These are phyloP conservation scores for Rhagonycha fulva DNA, from an alignment of 2,888 invertebrate species.

Conservation along the genomic window DNA sequence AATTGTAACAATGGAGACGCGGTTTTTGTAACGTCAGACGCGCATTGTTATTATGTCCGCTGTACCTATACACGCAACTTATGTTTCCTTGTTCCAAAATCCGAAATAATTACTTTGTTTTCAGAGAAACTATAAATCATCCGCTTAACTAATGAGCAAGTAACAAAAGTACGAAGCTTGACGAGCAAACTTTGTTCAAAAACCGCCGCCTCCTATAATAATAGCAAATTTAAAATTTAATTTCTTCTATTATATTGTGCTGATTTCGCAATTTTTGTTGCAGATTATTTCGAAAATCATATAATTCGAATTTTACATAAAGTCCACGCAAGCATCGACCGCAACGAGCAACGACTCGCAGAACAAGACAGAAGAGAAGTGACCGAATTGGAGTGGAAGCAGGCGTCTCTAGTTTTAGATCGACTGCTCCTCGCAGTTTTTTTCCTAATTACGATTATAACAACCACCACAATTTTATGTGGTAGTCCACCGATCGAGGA, in stretches of 20 bases:
- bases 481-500: conserved; percentile 57
- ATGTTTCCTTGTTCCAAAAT: neutral
- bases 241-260: neutral
- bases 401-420: conserved; percentile 82
- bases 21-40: neutral
- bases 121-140: neutral
- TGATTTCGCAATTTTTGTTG: conserved; percentile 4
- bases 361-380: conserved; percentile 80
- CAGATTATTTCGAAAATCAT: conserved; percentile 63
- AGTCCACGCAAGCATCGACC: conserved; percentile 76
- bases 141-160: neutral
- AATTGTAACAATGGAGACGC: neutral
- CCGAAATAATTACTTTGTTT: neutral
- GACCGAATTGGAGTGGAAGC: conserved; percentile 84
- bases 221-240: neutral
- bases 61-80: neutral
- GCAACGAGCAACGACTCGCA: conserved; percentile 76
- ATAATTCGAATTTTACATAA: conserved; percentile 70
- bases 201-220: neutral
- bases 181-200: conserved; percentile 18
- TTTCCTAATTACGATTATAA: conserved; percentile 73
- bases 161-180: neutral
- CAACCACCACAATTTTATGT: conserved; percentile 79
- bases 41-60: neutral
- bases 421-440: conserved; percentile 76